Conservation (phyloP, 2,797 vertebrate genomes). For the Dipus sagitta region DNA sequence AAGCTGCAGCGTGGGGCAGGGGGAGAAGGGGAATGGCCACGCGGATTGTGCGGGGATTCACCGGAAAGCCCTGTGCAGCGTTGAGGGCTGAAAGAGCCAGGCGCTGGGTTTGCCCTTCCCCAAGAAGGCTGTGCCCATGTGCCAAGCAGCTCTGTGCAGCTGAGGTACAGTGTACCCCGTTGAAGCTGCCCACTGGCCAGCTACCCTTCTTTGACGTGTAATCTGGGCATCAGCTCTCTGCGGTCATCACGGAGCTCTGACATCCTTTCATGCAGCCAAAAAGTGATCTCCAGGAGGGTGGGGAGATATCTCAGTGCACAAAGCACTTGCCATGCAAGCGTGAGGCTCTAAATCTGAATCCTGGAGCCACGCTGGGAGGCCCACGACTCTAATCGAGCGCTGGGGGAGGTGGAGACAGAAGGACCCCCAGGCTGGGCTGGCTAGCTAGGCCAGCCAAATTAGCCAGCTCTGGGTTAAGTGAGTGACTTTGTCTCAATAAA, state of each 20-base stretch:
- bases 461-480: too few species aligned
- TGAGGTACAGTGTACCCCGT: not conserved
- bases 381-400: too few species aligned
- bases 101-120: not conserved
- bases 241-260: not conserved
- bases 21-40: rapidly evolving
- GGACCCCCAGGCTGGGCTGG: too few species aligned
- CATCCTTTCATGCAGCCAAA: not conserved
- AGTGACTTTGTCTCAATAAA: too few species aligned
- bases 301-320: too few species aligned
- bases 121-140: not conserved
- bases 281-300: not conserved
- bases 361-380: too few species aligned
- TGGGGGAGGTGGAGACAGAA: too few species aligned
- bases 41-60: not conserved
- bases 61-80: not conserved
- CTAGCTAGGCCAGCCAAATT: too few species aligned
- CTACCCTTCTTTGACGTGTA: not conserved
- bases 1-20: not conserved
- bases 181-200: not conserved
- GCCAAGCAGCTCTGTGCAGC: not conserved
- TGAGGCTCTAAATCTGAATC: too few species aligned
- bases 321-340: too few species aligned
- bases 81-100: not conserved
- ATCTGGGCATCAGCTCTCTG: not conserved